These are phyloP conservation scores for Spilosoma lubricipeda DNA, from an alignment of 2,888 invertebrate species.

Conservation along the genomic window DNA sequence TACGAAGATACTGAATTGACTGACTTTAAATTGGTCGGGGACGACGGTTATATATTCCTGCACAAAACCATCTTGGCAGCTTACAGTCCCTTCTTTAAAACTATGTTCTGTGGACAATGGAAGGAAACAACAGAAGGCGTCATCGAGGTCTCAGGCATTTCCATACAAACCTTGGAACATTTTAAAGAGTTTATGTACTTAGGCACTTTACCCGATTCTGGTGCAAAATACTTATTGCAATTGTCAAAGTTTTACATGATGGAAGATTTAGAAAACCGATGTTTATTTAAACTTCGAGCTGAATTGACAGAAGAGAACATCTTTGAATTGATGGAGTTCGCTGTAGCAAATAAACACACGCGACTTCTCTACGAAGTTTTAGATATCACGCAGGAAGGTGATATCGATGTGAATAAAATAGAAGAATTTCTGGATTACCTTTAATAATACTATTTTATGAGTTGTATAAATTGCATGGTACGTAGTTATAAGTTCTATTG, in stretches of 20 bases:
- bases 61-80: constrained; percentile 65
- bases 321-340: constrained; percentile 60
- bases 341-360: constrained; percentile 60
- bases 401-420: not conserved
- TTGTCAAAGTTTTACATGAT: constrained; percentile 66
- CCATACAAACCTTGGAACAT: constrained; percentile 58
- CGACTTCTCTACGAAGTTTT: constrained; percentile 33
- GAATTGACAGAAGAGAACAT: constrained; percentile 20
- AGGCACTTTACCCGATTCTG: constrained; percentile 40
- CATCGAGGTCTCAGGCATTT: constrained; percentile 60
- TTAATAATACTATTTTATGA: not conserved
- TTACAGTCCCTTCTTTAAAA: constrained; percentile 62
- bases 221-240: constrained; percentile 59
- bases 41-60: constrained; percentile 62
- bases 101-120: constrained; percentile 67
- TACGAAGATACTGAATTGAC: constrained; percentile 63
- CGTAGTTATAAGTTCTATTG: not conserved
- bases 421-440: not conserved
- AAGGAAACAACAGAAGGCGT: constrained; percentile 60
- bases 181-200: constrained; percentile 67
- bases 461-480: not conserved
- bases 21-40: constrained; percentile 65
- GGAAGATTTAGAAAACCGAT: constrained; percentile 63
- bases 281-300: constrained; percentile 58
- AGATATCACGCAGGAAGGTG: not conserved